phyloP scores from a whole-genome alignment of 2,888 invertebrate genomes.

The Protophormia terraenovae region DNA sequence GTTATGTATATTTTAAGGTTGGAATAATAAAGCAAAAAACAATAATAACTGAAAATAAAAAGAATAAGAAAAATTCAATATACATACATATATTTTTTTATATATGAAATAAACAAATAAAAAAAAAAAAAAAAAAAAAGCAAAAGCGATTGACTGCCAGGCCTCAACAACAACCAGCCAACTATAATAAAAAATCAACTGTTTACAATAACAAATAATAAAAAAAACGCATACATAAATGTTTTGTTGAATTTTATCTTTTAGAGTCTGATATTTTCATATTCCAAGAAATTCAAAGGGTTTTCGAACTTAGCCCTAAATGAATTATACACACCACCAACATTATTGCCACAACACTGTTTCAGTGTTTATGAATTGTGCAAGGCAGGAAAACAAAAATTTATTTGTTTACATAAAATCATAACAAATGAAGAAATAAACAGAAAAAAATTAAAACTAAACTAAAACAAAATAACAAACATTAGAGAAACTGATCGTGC shows the following conservation, averaged over 20 bases:
- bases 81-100: no score
- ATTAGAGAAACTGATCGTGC: neutral
- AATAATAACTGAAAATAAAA: neutral
- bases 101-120: conserved; percentile 36
- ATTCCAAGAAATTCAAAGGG: conserved; percentile 43
- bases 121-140: neutral
- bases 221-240: neutral
- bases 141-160: neutral
- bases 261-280: conserved; percentile 37
- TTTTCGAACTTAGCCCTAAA: conserved; percentile 40
- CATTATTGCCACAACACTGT: neutral
- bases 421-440: neutral
- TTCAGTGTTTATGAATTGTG: conserved; percentile 3
- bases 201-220: neutral
- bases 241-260: conserved; percentile 20
- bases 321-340: neutral
- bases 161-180: neutral
- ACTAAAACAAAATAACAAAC: neutral
- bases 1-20: neutral
- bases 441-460: neutral
- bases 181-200: neutral
- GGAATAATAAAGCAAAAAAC: neutral
- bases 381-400: conserved; percentile 16
- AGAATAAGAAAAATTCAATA: neutral
- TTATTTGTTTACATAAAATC: neutral